phyloP scores from a whole-genome alignment of 1,140 invertebrate genomes.

The Phymorhynchus buccinoides region DNA sequence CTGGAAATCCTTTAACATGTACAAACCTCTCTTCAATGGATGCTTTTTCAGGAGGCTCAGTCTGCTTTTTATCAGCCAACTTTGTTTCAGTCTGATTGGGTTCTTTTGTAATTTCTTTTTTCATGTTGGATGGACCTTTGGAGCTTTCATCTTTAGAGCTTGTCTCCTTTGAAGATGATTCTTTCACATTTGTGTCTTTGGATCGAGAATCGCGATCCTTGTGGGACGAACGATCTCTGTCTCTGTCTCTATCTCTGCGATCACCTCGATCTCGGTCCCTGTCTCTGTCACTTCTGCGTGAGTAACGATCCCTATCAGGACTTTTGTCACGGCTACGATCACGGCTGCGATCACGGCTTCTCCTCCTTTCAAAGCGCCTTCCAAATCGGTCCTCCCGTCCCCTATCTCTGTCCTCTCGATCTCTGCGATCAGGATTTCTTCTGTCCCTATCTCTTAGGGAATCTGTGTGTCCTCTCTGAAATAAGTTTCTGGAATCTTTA shows the following conservation, averaged over 20 bases:
- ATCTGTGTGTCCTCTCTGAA: conserved; percentile 31
- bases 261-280: conserved; percentile 53
- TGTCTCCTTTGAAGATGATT: conserved; percentile 20
- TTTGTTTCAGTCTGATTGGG: conserved; percentile 12
- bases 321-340: conserved; percentile 44
- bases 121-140: background rate
- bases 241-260: conserved; percentile 40
- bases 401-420: conserved; percentile 46
- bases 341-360: conserved; percentile 23
- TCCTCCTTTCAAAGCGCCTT: conserved; percentile 35
- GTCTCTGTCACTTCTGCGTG: conserved; percentile 43
- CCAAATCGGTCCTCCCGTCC: conserved; percentile 43
- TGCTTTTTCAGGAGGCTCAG: background rate
- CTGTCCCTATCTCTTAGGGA: conserved; percentile 47
- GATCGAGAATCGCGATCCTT: conserved; percentile 35
- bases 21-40: conserved; percentile 37
- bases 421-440: conserved; percentile 34
- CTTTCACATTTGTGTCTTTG: conserved; percentile 23
- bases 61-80: conserved; percentile 25
- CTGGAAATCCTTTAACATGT: conserved; percentile 60
- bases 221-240: conserved; percentile 37
- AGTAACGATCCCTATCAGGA: conserved; percentile 43
- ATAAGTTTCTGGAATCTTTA: background rate
- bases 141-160: background rate
- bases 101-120: conserved; percentile 24